Evolutionary conservation across 2,113 vertebrate species (phyloP).

Genomic region (Synodontis membranacea): DNA sequence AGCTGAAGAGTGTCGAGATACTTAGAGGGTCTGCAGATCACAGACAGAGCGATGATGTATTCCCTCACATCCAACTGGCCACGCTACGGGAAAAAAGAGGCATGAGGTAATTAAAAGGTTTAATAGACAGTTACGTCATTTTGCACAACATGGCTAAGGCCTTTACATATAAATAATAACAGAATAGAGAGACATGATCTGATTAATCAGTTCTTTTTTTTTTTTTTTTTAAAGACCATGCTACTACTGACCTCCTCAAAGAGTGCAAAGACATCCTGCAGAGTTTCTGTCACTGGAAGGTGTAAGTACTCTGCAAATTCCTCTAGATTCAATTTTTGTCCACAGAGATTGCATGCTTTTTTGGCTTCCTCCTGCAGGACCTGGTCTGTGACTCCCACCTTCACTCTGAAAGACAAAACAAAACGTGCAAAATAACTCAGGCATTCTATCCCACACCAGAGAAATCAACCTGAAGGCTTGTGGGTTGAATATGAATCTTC

Average conservation of each 20-base stretch:
- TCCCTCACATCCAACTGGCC: constrained; percentile 82
- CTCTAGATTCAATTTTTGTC: constrained; percentile 65
- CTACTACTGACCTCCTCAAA: constrained; percentile 82
- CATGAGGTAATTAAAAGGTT: neutral
- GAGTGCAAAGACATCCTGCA: constrained; percentile 79
- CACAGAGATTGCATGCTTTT: constrained; percentile 69
- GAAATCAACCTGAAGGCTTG: neutral
- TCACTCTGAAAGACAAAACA: constrained; percentile 71
- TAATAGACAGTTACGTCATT: neutral
- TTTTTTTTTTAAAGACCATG: neutral
- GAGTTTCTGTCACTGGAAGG: constrained; percentile 74
- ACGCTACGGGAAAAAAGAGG: constrained; percentile 63
- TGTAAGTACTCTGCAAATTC: constrained; percentile 81
- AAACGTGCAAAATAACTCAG: neutral
- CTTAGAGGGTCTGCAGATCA: constrained; percentile 81
- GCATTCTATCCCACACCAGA: neutral
- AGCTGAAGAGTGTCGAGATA: constrained; percentile 86
- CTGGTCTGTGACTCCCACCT: constrained; percentile 72
- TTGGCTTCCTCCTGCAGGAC: constrained; percentile 73
- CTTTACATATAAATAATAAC: neutral
- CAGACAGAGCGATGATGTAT: constrained; percentile 84
- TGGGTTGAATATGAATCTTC: neutral
- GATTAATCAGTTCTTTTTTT: neutral
- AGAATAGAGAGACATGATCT: neutral
- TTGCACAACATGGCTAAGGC: neutral